Percentiles rank a stretch among this genome's conserved stretches.
phyloP scores from a whole-genome alignment of 2,888 invertebrate genomes.

The Ernsta delagoae region DNA sequence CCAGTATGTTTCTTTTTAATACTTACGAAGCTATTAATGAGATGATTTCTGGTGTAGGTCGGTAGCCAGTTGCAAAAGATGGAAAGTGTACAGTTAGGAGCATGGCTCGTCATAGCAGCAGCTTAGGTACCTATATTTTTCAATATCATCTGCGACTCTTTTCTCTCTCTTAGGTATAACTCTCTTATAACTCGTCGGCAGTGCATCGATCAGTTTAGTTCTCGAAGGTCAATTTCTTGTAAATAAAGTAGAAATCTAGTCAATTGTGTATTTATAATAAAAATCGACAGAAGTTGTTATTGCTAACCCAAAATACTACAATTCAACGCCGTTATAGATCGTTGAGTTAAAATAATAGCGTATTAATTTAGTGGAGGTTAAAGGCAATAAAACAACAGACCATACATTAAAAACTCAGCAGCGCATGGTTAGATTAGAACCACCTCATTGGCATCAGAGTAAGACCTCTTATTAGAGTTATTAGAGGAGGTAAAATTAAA shows the following conservation, averaged over 20 bases:
- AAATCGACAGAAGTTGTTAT: not conserved
- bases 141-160: no score
- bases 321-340: slow-evolving; percentile 42
- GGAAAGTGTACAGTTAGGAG: no score
- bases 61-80: no score
- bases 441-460: slow-evolving; percentile 19
- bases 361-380: slow-evolving; percentile 41
- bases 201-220: no score
- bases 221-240: no score
- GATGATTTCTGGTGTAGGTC: no score
- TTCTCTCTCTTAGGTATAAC: no score
- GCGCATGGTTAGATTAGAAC: slow-evolving; percentile 17
- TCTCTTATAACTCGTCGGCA: no score
- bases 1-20: no score
- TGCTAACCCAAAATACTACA: slow-evolving; percentile 6
- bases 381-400: slow-evolving; percentile 28
- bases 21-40: no score
- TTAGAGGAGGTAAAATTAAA: slow-evolving; percentile 30
- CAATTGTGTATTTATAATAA: not conserved
- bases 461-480: slow-evolving; percentile 28
- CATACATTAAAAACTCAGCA: slow-evolving; percentile 23
- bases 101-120: no score
- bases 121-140: no score
- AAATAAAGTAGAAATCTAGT: not conserved
- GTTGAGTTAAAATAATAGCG: slow-evolving; percentile 40